Evolutionary conservation across 2,113 vertebrate species (phyloP), one percentile per base, ranked within the genome.

Genomic region (Murina feae): DNA sequence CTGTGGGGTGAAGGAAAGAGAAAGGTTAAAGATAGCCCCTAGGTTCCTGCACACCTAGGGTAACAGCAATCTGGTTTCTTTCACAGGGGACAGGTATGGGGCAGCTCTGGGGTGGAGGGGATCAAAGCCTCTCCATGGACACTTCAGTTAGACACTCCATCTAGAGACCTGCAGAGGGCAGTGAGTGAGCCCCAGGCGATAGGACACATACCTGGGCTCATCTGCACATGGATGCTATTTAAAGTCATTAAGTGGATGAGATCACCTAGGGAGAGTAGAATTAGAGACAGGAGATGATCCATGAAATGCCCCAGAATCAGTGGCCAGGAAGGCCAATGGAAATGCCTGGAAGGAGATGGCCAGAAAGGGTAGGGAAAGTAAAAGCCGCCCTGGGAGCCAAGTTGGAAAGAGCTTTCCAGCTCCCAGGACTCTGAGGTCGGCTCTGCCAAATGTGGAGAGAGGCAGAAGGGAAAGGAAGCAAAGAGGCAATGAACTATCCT

Each of bases 61-160:
- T 10, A 7, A 20, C 1, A 32, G 60, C 0, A 21, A 20, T 13
- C 32, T 20, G 1, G 16, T 8, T 39, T 2, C 17, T 35, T 25
- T 13, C 6, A 0, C 18, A 53, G 7, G 9, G 37, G 4, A 6
- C 18, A 69, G 5, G 0, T 5, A 1, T 0, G 13, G 11, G 1
- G 11, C 2, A 5, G 10, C 16, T 44, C 12, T 42, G 5, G 10
- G 30, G 13, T 2, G 7, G 9, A 65, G 17, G 32, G 4, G 32
- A 18, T 25, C 32, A 60, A 44, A 2, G 16, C 9, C 7, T 6
- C 35, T 42, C 4, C 17, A 3, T 10, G 28, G 55, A 35, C 6
- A 13, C 8, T 0, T 12, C 2, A 5, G 42, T 1, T 4, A 1
- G 51, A 72, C 14, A 30, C 17, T 6, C 4, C 0, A 1, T 0